Evolutionary conservation across 2,113 vertebrate species (phyloP), one percentile per base, ranked within the genome.

Genomic region (Limnothrissa miodon): DNA sequence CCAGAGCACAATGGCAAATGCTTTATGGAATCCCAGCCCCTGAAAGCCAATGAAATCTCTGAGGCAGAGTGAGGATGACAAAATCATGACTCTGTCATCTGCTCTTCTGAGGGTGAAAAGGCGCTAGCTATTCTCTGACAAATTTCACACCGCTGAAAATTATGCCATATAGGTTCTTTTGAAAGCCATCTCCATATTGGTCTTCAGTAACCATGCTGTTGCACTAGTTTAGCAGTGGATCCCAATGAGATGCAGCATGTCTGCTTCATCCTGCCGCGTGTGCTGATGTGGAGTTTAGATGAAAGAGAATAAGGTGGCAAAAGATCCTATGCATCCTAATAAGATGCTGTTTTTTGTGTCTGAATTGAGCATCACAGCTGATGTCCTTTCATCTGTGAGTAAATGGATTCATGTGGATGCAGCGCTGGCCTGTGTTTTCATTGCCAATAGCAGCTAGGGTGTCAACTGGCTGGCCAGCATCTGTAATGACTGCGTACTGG

Each of bases 361-460:
- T 66, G 59, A 66, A 33, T 25, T 33, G 59, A 10, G 25, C 29
- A 33, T 25, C 25, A 66, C 13, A 25, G 59, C 29, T 56, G 51
- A 23, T 66, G 10, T 29, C 29, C 59, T 33, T 13, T 66, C 25
- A 29, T 25, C 29, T 66, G 59, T 66, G n/a, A 33, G 29, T 66
- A 66, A 66, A 9, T 66, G 59, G 9, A 66, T 66, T 66, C 29
- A 25, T 33, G 59, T 29, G 29, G 59, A 66, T 10, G 15, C 33
- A 25, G 59, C 59, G 59, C 59, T 66, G 59, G 59, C 25, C 8
- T 66, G 59, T 66, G 59, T 66, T 33, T 66, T 66, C 59, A 66
- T 66, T 66, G 33, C 29, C 29, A 8, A 66, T n/a, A 66, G 25
- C 29, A 33, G 59, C 59, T 66, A 25, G 59, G 59, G 59, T 66